Base-by-base conservation (phyloP, 2,888 invertebrate species). In the Smittia aterrima region DNA sequence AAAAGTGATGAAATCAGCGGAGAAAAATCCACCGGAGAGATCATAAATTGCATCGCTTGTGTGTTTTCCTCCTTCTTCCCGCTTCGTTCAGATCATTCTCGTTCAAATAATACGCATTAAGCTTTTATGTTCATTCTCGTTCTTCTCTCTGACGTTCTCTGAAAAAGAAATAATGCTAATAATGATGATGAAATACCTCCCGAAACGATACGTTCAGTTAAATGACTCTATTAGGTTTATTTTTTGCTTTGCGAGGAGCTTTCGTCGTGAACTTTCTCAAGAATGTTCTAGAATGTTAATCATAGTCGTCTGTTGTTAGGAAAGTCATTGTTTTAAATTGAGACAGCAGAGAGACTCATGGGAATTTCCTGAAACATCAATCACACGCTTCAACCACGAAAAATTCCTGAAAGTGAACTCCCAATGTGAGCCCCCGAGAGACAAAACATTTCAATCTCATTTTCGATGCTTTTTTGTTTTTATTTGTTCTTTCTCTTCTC, bases 101-200 rank as follows among this genome's bases (percentile, higher is more conserved):
- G 32, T 58, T 53, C 54, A 58, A 71, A 71, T 71, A 71, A 70
- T 70, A 70, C 24, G 53, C n/a, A 53, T 71, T 58, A 71, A 71
- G 58, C 71, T 71, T 38, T 71, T 41, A 70, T 70, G 53, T 53
- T n/a, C n/a, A n/a, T n/a, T 70, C 27, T 40, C 41, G 64, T 25
- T 64, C 25, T 64, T 64, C 20, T 58, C n/a, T 40, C 41, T 38
- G 41, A n/a, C 38, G 41, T 68, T 68, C 41, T 47, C 25, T 24
- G 13, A 38, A 40, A 25, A 25, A 70, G n/a, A 38, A 70, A 53
- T 66, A 70, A 53, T 58, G 53, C 70, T 53, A 70, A 70, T 70
- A 27, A 71, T 58, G 38, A 71, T 71, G 71, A 71, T 71, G 58
- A 32, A 71, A 71, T 71, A 71, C 71, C 71, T 71, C 71, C 71